Evolutionary conservation across 2,888 invertebrate species (phyloP).

Genomic region (Dascillus cervinus): DNA sequence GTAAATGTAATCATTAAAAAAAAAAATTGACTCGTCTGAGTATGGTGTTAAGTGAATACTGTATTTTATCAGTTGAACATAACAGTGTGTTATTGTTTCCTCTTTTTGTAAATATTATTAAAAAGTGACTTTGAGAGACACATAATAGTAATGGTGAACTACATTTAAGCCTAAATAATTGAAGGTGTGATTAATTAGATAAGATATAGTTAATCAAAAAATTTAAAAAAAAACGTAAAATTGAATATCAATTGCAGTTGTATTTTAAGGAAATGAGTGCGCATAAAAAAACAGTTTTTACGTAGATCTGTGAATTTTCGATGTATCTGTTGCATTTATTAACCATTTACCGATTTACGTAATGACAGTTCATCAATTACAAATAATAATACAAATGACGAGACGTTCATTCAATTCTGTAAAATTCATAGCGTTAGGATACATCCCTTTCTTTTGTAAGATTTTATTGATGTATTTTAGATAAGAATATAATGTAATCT

Average conservation of each 20-base stretch:
- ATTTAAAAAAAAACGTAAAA: conserved; percentile 38
- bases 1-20: conserved; percentile 19
- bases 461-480: conserved; percentile 17
- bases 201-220: conserved; percentile 34
- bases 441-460: conserved; percentile 7
- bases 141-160: conserved; percentile 12
- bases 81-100: conserved; percentile 21
- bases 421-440: conserved; percentile 9
- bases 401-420: conserved; percentile 9
- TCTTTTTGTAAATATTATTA: conserved; percentile 25
- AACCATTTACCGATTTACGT: too few relatives aligned
- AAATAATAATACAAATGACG: conserved; percentile 6
- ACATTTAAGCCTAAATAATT: conserved; percentile 32
- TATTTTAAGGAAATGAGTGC: conserved; percentile 27
- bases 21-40: conserved; percentile 7
- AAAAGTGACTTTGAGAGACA: conserved; percentile 11
- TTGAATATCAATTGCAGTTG: conserved; percentile 34
- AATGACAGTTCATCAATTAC: too few relatives aligned
- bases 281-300: conserved; percentile 36
- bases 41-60: conserved; percentile 22
- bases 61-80: conserved; percentile 17
- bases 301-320: too few relatives aligned
- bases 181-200: conserved; percentile 37
- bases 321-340: too few relatives aligned
- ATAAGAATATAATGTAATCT: conserved; percentile 27